These are phyloP conservation scores for Dreissena polymorpha DNA, from an alignment of 1,140 invertebrate species.

Conservation along the genomic window DNA sequence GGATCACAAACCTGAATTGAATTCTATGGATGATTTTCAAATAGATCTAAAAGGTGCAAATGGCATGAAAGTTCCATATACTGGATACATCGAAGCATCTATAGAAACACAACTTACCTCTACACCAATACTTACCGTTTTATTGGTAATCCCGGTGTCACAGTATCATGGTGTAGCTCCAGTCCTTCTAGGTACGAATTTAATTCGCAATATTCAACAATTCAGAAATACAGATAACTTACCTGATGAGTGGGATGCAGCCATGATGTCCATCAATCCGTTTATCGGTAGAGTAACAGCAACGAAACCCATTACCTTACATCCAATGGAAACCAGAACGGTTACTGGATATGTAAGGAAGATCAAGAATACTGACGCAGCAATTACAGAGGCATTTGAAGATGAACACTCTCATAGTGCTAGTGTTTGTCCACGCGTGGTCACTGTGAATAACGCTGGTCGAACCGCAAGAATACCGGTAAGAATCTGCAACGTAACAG, in stretches of 20 bases:
- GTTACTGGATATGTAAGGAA: constrained; percentile 11
- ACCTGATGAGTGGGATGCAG: neutral
- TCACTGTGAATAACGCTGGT: neutral
- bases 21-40: no score
- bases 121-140: no score
- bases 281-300: neutral
- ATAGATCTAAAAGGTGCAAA: no score
- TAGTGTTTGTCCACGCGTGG: constrained; percentile 3
- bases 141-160: no score
- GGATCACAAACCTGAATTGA: no score
- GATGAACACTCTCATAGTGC: neutral
- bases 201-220: no score
- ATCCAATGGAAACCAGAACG: constrained; percentile 1
- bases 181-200: no score
- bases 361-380: neutral
- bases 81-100: no score
- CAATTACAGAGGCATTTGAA: constrained; percentile 4
- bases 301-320: neutral
- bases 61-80: no score
- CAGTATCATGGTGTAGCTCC: no score
- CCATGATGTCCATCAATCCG: neutral
- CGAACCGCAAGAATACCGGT: constrained; percentile 9
- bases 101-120: no score
- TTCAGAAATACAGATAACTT: no score
- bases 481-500: constrained; percentile 17